Conservation (phyloP, 2,797 vertebrate species). For the Peromyscus melanophrys region DNA sequence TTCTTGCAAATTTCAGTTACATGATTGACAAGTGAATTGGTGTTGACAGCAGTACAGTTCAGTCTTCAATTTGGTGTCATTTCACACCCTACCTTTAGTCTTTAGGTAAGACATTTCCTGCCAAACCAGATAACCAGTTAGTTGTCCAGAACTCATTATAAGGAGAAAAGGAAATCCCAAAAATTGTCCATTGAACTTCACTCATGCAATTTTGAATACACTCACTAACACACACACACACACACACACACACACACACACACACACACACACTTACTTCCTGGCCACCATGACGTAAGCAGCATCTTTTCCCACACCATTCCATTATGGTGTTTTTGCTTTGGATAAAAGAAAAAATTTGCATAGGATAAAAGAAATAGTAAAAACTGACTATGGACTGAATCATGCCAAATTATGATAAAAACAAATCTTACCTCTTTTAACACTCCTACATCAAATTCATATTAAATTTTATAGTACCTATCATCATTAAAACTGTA, state of each 20-base stretch:
- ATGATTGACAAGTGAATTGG: not conserved
- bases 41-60: not conserved
- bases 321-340: too few species aligned
- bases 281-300: not conserved
- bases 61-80: not conserved
- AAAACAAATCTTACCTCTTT: too few species aligned
- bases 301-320: not conserved
- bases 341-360: not conserved
- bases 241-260: not conserved
- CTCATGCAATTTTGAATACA: not conserved
- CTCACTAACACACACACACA: not conserved
- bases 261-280: not conserved
- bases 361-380: not conserved
- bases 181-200: not conserved
- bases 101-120: not conserved
- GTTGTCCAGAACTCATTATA: not conserved
- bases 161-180: not conserved
- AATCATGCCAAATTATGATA: not conserved
- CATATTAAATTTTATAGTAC: not conserved
- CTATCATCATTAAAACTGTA: not conserved
- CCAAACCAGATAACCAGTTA: not conserved
- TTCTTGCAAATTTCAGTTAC: not conserved
- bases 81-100: not conserved
- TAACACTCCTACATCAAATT: not conserved
- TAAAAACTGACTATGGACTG: not conserved